Evolutionary conservation across 2,797 vertebrate genomes (phyloP), one percentile per base, ranked within the genome.

Genomic region (Sciurus vulgaris): DNA sequence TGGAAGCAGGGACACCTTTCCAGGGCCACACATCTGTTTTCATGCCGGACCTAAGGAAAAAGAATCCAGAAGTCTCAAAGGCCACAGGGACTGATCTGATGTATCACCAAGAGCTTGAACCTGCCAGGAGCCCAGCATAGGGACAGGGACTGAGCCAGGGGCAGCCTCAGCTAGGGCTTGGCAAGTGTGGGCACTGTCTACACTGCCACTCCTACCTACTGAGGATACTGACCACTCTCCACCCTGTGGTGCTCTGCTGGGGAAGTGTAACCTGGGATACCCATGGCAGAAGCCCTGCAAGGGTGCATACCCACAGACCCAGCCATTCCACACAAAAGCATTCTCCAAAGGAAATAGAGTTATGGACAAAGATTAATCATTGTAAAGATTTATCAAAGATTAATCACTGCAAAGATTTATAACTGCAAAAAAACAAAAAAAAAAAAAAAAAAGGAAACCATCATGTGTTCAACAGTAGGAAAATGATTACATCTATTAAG

Each of bases 1-100:
- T 99, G 99, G 98, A 99, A 99, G 98, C 99, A 99, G 0, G 99
- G 99, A 96, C 99, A 99, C 89, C 98, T 98, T 63, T 99, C 98
- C 28, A 98, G 99, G 90, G 98, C 92, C 96, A 99, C 98, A 92
- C 99, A 99, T 78, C 98, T 98, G 97, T 98, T 99, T 87, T 97
- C 98, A 91, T 99, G 99, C 56, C 99, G 98, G 30, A 99, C 99
- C 99, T 99, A 97, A 76, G 97, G 96, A 98, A 93, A 95, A 97
- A 90, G 20, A 63, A 92, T 5, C 5, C 6, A 51, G 3, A 92
- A 47, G 89, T 30, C 51, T 24, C 41, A 5, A 15, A 26, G 33
- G 30, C 38, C 82, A 15, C 2, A 18, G 54, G 8, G 7, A 72
- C 35, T 4, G 5, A 49, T 13, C 41, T 26, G 15, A 18, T 15